Base-by-base conservation (phyloP, 2,888 invertebrate species). In the Pollenia griseotomentosa region DNA sequence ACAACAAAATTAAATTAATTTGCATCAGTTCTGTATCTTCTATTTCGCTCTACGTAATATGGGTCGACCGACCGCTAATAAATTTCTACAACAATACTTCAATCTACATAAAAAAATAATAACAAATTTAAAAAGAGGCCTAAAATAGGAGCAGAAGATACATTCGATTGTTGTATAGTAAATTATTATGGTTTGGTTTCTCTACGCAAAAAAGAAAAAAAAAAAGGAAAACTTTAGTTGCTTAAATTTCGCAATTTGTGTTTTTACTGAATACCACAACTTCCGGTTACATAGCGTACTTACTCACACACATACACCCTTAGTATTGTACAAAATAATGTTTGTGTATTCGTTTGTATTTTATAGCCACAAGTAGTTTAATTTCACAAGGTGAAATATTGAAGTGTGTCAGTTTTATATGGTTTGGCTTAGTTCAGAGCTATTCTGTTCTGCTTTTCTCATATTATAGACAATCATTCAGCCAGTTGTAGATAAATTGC, bases 291-390 rank as follows among this genome's bases (percentile, higher is more conserved):
- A 48, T 48, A 57, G 14, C 23, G 46, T 40, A 71, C 53, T 14
- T 2, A n/a, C 10, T n/a, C 5, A 19, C 48, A 70, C 42, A 70
- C 0, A 48, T 11, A 42, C 59, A 33, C 19, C 40, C 61, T 19
- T 23, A 46, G 23, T 10, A 9, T 48, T 59, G 19, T 75, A 57
- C 59, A 40, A 48, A 19, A 70, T 66, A 23, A 57, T 83, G 80
- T 89, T 89, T 90, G 82, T 88, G 86, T 14, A 40, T 87, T 88
- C 89, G 83, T 89, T 89, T 90, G 90, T 89, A 89, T 65, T 73
- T 73, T 65, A 33, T 83, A 66, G 83, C 78, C 78, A 78, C 83
- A 83, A 83, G 83, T 83, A 79, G 66, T 73, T 83, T 66, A 73
- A 51, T 71, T 83, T 63, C 63, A 71, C 77, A 71, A 77, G 63